phyloP scores from a whole-genome alignment of 53 echinoderm and acorn worm species.

The Apostichopus leukothele region DNA sequence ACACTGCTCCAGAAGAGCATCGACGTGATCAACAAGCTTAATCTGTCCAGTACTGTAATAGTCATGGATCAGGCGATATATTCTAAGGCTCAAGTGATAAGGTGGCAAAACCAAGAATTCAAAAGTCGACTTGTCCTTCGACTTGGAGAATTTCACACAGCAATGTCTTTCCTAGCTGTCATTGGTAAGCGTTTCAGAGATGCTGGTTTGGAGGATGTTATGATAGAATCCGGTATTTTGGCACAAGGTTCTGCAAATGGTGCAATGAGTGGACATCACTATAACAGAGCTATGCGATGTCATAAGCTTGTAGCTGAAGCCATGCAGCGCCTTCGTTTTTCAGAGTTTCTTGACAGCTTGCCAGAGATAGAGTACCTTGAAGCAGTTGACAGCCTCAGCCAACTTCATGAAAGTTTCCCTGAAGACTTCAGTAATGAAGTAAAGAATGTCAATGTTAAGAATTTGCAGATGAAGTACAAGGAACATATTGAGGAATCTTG shows the following conservation, averaged over 20 bases:
- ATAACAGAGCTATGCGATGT: slow-evolving; percentile 54
- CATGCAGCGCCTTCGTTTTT: too few relatives aligned
- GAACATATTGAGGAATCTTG: too few relatives aligned
- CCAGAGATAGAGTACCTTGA: too few relatives aligned
- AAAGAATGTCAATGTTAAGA: too few relatives aligned
- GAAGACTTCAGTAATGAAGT: too few relatives aligned
- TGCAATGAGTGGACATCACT: slow-evolving; percentile 54
- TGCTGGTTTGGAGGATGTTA: slow-evolving; percentile 61
- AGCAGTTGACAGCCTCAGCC: too few relatives aligned
- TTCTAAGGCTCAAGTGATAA: slow-evolving; percentile 52
- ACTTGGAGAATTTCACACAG: slow-evolving; percentile 52
- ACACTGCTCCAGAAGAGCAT: slow-evolving; percentile 57
- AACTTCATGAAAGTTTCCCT: too few relatives aligned
- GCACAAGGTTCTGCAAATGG: slow-evolving; percentile 59
- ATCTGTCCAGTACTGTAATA: slow-evolving; percentile 44
- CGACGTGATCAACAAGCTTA: slow-evolving; percentile 46
- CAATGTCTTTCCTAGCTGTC: slow-evolving; percentile 52
- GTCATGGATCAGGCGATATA: slow-evolving; percentile 57
- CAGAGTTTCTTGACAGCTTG: too few relatives aligned
- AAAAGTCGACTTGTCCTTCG: too few relatives aligned
- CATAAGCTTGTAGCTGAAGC: slow-evolving; percentile 64
- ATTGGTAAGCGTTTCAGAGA: slow-evolving; percentile 67
- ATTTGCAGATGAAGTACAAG: too few relatives aligned
- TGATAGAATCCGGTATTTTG: slow-evolving; percentile 55
- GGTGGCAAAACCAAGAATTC: slow-evolving; percentile 56